Conservation (phyloP, 1,140 invertebrate genomes). For the Fopius arisanus region DNA sequence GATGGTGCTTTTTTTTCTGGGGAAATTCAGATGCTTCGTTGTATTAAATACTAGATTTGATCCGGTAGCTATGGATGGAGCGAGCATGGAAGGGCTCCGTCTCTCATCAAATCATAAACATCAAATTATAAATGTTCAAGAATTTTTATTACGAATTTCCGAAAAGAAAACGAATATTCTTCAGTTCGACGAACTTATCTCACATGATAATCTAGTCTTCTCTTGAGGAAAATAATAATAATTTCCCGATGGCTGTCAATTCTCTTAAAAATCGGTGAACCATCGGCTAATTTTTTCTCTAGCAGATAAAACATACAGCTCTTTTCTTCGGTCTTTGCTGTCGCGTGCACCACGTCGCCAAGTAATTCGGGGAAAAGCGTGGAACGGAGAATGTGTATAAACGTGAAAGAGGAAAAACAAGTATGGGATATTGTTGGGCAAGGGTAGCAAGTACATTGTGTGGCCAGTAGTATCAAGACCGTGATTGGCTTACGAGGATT, state of each 20-base stretch:
- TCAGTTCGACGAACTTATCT: no score
- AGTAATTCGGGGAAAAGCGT: neutral
- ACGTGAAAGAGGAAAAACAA: neutral
- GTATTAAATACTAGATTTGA: neutral
- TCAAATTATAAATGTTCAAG: no score
- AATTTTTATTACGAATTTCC: no score
- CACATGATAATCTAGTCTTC: no score
- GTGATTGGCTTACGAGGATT: constrained; percentile 17
- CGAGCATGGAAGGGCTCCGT: no score
- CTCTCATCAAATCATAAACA: no score
- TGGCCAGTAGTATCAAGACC: neutral
- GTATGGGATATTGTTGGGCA: neutral
- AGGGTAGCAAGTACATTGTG: neutral
- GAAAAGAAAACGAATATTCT: no score
- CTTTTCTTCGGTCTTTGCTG: neutral
- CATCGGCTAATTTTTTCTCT: neutral
- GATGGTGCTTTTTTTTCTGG: neutral
- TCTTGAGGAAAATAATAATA: no score
- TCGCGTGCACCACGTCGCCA: neutral
- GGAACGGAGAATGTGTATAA: neutral
- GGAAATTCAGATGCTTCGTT: neutral
- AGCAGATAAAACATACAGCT: neutral
- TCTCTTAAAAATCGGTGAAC: neutral
- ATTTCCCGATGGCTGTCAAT: neutral
- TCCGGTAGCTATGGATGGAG: neutral